phyloP scores from a whole-genome alignment of 2,113 vertebrate species.

The Spea multiplicata region DNA sequence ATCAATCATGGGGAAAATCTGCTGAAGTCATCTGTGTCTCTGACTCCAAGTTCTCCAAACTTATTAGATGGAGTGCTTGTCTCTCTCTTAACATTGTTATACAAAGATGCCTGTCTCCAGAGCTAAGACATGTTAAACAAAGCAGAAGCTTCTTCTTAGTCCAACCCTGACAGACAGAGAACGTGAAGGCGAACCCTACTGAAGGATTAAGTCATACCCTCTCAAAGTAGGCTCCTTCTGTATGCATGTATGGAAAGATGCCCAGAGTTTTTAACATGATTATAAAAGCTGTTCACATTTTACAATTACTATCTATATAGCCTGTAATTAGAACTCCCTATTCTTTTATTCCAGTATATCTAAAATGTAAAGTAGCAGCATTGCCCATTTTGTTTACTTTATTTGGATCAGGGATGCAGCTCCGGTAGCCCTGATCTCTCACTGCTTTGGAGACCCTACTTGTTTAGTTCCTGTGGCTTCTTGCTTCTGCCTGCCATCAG shows the following conservation, averaged over 20 bases:
- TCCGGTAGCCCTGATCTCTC: too few relatives aligned
- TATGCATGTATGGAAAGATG: neutral
- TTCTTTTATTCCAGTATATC: too few relatives aligned
- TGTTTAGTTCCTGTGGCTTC: too few relatives aligned
- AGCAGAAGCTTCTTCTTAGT: constrained; percentile 32
- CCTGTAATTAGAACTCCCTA: too few relatives aligned
- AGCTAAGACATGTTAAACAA: constrained; percentile 38
- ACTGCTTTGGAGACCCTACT: too few relatives aligned
- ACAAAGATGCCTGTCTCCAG: constrained; percentile 39
- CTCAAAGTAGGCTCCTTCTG: neutral
- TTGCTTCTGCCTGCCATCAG: too few relatives aligned
- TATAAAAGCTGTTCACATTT: too few relatives aligned
- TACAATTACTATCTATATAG: too few relatives aligned
- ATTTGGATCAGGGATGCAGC: too few relatives aligned
- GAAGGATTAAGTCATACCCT: neutral
- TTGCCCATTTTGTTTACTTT: too few relatives aligned
- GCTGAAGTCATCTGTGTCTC: constrained; percentile 38
- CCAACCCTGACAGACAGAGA: neutral
- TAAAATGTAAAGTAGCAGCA: too few relatives aligned
- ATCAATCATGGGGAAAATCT: constrained; percentile 43
- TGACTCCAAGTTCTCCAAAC: constrained; percentile 21
- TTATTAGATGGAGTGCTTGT: constrained; percentile 32
- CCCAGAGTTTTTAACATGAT: too few relatives aligned
- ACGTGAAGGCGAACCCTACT: neutral
- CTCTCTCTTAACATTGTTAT: constrained; percentile 43